Base-by-base conservation (phyloP, 2,888 invertebrate genomes). In the Gonocerus acuteangulatus region DNA sequence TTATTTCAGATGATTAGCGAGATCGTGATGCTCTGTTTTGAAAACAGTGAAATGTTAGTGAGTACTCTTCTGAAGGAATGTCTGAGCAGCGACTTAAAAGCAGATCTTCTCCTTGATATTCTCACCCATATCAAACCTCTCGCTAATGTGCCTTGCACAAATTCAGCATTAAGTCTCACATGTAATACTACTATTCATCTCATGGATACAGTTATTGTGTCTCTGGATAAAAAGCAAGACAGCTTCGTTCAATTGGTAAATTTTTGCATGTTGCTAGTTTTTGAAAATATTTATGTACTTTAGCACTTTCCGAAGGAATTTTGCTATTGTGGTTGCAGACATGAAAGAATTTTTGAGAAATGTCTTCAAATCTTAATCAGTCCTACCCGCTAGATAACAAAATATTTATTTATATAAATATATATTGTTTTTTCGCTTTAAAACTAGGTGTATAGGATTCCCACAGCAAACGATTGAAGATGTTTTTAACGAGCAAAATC, bases 171-270 rank as follows among this genome's bases (percentile, higher is more conserved):
- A 15, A 47, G 45, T 9, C 18, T 57, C 7, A 47, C 47, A 7
- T n/a, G 19, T 11, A 23, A 32, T 27, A 23, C 27, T 2, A 47
- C 57, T 47, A 23, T 57, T 21, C 57, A 57, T 18, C 45, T 57
- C 7, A 47, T 57, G 57, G 47, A 47, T 57, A 15, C 57, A 19
- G 45, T 57, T 16, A 23, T 27, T 19, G 22, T 27, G 6, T 57
- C 47, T 18, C 23, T 57, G 13, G 32, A 45, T 15, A 45, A 57
- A 21, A 47, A 57, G 11, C 21, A 44, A 57, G 57, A 57, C 16
- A 57, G 23, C 22, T 57, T 47, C 18, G 19, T 57, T 32, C 47
- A 57, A 47, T 47, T 57, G 57, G 57, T 57, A 47, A 27, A 21
- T 2, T 23, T 44, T 16, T 15, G 19, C 19, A 22, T 39, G 11